Evolutionary conservation across 2,797 vertebrate species (phyloP).

Genomic region (Xenentodon cancila): DNA sequence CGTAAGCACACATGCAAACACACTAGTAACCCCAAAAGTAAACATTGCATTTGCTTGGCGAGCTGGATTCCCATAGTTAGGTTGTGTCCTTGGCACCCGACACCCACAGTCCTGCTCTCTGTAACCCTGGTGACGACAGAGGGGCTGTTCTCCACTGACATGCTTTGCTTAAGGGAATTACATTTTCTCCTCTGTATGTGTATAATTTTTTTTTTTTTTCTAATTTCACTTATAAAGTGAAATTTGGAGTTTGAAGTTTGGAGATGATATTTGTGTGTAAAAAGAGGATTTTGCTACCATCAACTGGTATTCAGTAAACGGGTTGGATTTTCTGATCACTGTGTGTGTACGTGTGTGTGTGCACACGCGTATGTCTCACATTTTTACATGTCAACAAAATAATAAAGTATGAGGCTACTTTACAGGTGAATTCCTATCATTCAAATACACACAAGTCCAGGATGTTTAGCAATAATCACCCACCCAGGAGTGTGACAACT

Average conservation of each 20-base stretch:
- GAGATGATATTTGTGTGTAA: slow-evolving; percentile 4
- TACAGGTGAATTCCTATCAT: too few relatives aligned
- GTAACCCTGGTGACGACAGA: slow-evolving; percentile 54
- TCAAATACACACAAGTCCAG: too few relatives aligned
- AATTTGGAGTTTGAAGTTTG: slow-evolving; percentile 14
- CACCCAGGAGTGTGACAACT: too few relatives aligned
- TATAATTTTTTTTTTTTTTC: slow-evolving; percentile 7
- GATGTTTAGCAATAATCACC: too few relatives aligned
- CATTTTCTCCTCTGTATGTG: slow-evolving; percentile 10
- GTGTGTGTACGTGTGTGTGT: not conserved
- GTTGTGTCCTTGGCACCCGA: slow-evolving; percentile 64
- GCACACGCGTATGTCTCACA: too few relatives aligned
- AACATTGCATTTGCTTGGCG: slow-evolving; percentile 45
- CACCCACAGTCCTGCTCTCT: slow-evolving; percentile 39
- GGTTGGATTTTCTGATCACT: slow-evolving; percentile 10
- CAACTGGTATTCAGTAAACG: not conserved
- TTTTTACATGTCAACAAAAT: too few relatives aligned
- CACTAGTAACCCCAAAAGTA: slow-evolving; percentile 65
- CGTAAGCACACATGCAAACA: slow-evolving; percentile 39
- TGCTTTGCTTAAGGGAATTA: slow-evolving; percentile 26
- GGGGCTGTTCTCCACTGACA: slow-evolving; percentile 48
- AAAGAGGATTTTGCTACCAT: slow-evolving; percentile 1
- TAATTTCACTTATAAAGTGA: too few relatives aligned
- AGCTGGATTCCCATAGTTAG: slow-evolving; percentile 55
- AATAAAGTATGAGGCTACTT: too few relatives aligned